Evolutionary conservation across 2,797 vertebrate species (phyloP), one percentile per base, ranked within the genome.

Genomic region (Micromesistius poutassou): DNA sequence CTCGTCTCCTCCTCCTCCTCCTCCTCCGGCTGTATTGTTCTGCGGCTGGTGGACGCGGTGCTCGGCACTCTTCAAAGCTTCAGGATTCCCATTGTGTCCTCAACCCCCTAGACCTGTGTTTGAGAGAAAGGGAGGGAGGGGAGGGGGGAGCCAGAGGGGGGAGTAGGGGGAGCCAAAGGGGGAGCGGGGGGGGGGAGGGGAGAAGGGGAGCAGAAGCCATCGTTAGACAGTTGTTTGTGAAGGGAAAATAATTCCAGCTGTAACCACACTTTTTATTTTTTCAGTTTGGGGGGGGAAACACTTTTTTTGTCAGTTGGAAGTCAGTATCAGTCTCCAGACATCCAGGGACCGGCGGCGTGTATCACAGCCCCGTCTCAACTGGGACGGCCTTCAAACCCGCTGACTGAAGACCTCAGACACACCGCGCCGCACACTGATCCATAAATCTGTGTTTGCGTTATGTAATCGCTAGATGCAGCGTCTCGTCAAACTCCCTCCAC

Each of bases 191-290:
- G 30, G 30, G 12, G 75, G 25, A 25, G 0, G 71, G 76, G 62
- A 46, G 72, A 78, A 46, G 5, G 30, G 19, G 46, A 71, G 33
- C 55, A 22, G 31, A 36, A 30, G 22, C 30, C 28, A 40, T 71
- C 28, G 28, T 71, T 71, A 71, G 68, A 16, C 68, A 6, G 30
- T 71, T 71, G 68, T 71, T 71, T 71, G 68, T 30, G 68, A 71
- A 71, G 68, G 25, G 68, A 30, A 71, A 71, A 71, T 71, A 30
- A 71, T 71, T 71, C 25, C 68, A 71, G 68, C 68, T 71, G 25
- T 71, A 71, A 71, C 68, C 68, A 30, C 68, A 30, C 68, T 12
- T 28, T 13, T 25, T 55, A 2, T 28, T 28, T 28, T 71, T 14
- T 71, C 68, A 71, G 68, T 68, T 10, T 4, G 68, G 14, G 28